phyloP scores from a whole-genome alignment of 2,888 invertebrate genomes.

The Penaeus monodon region DNA sequence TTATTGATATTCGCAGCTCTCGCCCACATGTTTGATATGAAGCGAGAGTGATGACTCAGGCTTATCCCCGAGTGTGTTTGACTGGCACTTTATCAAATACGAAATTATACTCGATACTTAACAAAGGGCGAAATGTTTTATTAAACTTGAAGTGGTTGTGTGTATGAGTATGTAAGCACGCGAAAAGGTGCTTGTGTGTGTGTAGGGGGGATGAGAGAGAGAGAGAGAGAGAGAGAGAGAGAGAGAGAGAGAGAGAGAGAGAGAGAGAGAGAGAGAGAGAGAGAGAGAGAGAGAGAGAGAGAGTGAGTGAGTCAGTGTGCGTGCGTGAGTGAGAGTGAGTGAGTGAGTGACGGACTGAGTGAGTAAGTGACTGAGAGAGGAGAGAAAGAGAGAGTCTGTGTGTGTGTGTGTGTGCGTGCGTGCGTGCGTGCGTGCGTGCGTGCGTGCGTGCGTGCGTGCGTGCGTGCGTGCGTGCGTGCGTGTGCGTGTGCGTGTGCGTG shows the following conservation, averaged over 20 bases:
- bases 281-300: constrained; percentile 8
- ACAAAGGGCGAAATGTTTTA: too few species aligned
- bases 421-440: neutral
- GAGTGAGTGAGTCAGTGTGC: too few species aligned
- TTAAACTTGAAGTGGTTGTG: too few species aligned
- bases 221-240: neutral
- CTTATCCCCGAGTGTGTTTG: too few species aligned
- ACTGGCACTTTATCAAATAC: too few species aligned
- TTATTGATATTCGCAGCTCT: too few species aligned
- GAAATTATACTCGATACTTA: too few species aligned
- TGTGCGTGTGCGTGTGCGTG: constrained; percentile 24
- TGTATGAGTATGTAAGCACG: neutral
- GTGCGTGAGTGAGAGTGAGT: too few species aligned
- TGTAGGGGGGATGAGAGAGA: neutral
- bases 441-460: neutral
- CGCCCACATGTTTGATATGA: too few species aligned
- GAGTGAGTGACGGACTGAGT: too few species aligned
- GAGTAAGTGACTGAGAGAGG: too few species aligned
- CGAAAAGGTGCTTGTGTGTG: neutral
- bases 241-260: constrained; percentile 3
- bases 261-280: constrained; percentile 23
- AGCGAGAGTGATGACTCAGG: too few species aligned
- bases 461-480: constrained; percentile 2
- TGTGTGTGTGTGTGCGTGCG: neutral
- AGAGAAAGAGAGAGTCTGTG: constrained; percentile 8